Percentiles rank a stretch among this genome's conserved stretches.
Evolutionary conservation across 2,113 vertebrate species (phyloP).

Genomic region (Malaclemys terrapin): DNA sequence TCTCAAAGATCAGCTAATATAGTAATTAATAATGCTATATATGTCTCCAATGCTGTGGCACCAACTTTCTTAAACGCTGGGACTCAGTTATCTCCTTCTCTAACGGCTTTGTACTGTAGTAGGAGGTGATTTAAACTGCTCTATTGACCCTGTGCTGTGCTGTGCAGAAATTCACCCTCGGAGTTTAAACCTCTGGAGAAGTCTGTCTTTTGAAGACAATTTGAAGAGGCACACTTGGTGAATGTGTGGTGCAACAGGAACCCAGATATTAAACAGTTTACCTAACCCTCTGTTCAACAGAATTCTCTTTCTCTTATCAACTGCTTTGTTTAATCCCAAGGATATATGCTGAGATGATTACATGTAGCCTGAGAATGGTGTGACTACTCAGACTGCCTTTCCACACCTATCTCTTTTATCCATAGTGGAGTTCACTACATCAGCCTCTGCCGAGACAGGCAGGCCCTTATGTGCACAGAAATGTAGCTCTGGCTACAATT

Average conservation of each 20-base stretch:
- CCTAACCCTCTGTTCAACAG: neutral
- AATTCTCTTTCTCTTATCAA: neutral
- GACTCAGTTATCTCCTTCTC: neutral
- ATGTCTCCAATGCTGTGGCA: neutral
- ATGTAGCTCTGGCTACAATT: neutral
- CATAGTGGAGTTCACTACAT: neutral
- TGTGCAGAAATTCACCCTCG: neutral
- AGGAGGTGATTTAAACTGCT: neutral
- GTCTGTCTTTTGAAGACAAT: neutral
- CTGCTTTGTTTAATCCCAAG: neutral
- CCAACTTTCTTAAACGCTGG: neutral
- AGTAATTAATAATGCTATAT: neutral
- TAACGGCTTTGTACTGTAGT: neutral
- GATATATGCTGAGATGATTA: neutral
- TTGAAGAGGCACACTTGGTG: neutral
- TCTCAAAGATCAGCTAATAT: neutral
- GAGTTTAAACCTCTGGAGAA: neutral
- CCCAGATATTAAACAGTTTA: neutral
- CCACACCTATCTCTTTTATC: neutral
- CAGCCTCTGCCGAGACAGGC: slow-evolving; percentile 1
- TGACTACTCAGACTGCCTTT: neutral
- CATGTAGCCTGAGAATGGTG: neutral
- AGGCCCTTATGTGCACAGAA: neutral
- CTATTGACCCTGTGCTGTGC: neutral
- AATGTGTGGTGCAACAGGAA: neutral